Evolutionary conservation across 2,888 invertebrate genomes (phyloP).

Genomic region (Hoplodrina ambigua): DNA sequence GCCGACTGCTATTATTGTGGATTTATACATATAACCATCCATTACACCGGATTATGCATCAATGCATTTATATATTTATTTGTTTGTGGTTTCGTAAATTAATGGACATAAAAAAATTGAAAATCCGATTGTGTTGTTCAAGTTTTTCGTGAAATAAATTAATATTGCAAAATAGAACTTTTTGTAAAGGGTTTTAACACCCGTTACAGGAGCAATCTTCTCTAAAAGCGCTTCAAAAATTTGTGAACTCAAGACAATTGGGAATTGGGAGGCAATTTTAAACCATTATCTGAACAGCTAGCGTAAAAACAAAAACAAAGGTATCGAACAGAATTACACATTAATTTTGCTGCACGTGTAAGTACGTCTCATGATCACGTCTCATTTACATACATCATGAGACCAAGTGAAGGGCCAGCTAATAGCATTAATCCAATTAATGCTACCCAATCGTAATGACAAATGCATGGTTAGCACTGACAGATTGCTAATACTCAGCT

Average conservation of each 20-base stretch:
- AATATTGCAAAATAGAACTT: no score
- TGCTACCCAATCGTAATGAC: constrained; percentile 75
- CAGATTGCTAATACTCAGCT: constrained; percentile 75
- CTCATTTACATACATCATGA: constrained; percentile 50
- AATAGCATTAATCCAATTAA: constrained; percentile 68
- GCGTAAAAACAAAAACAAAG: not conserved
- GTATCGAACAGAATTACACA: not conserved
- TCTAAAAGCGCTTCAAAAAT: no score
- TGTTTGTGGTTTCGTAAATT: no score
- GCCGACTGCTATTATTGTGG: not conserved
- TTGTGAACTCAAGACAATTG: no score
- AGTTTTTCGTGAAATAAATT: not conserved
- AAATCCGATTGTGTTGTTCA: not conserved
- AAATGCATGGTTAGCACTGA: constrained; percentile 83
- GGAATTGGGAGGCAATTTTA: no score
- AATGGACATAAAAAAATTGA: no score
- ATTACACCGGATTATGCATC: constrained; percentile 13
- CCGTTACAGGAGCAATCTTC: no score
- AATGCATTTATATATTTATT: not conserved
- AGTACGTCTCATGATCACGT: constrained; percentile 10
- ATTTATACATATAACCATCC: constrained; percentile 2
- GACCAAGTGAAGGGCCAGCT: constrained; percentile 45
- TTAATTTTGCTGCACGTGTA: not conserved
- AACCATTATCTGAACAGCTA: not conserved
- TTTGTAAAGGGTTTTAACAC: no score